A percentile compares a stretch with the other conserved stretches of the same genome.
These are phyloP conservation scores for Notolepis coatsorum DNA, from an alignment of 2,797 vertebrate species.

Conservation along the genomic window DNA sequence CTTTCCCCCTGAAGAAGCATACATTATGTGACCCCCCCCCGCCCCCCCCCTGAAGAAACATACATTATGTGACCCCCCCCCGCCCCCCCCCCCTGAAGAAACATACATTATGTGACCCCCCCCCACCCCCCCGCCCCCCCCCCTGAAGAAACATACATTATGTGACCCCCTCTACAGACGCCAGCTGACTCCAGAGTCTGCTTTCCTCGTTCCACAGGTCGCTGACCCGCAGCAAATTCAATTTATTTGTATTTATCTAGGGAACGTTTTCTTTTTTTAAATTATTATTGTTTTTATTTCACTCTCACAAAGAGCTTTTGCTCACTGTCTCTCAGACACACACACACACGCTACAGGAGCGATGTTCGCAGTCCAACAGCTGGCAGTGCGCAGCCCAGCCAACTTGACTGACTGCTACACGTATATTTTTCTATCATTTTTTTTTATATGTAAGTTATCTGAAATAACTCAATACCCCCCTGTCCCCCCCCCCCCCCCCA, in stretches of 20 bases:
- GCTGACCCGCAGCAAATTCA: conserved; percentile 27
- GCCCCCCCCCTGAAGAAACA: conserved; percentile 44
- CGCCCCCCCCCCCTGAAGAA: not conserved
- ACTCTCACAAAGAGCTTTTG: not conserved
- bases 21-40: conserved; percentile 31
- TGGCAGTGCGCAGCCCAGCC: not conserved
- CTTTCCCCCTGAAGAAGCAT: conserved; percentile 51
- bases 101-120: no score
- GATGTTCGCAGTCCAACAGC: not conserved
- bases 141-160: conserved; percentile 55
- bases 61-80: conserved; percentile 32
- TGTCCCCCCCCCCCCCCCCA: no score
- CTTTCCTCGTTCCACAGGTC: conserved; percentile 40
- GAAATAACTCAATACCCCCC: not conserved
- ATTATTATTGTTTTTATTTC: no score
- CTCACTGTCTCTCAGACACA: conserved; percentile 11
- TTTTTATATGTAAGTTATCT: not conserved
- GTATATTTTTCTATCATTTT: not conserved
- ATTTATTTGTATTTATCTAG: conserved; percentile 49
- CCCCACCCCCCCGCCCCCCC: no score
- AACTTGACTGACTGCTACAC: no score
- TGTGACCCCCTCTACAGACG: conserved; percentile 26
- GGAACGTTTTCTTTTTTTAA: conserved; percentile 9
- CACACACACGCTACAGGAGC: no score
- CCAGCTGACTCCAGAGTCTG: conserved; percentile 15